Percentiles rank a stretch among this genome's conserved stretches.
phyloP scores from a whole-genome alignment of 2,113 vertebrate genomes.

The Hippolais icterina region DNA sequence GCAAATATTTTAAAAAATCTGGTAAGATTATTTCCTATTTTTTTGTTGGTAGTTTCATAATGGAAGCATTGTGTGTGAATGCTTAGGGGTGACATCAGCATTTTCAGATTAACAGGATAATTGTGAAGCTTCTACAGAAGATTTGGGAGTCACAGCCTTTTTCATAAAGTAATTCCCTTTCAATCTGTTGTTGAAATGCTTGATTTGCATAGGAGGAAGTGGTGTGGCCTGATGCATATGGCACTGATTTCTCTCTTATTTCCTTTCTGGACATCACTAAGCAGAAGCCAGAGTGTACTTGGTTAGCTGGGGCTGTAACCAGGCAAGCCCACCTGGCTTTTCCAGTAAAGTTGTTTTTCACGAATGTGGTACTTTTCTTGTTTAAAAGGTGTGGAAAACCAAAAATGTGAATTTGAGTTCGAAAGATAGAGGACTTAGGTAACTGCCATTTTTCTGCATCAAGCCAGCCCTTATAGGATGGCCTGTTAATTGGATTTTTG shows the following conservation, averaged over 20 bases:
- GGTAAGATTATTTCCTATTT: not conserved
- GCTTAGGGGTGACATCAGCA: not conserved
- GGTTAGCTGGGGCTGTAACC: not conserved
- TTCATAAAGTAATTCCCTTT: not conserved
- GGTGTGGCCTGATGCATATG: not conserved
- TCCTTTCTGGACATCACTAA: not conserved
- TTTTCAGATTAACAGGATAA: not conserved
- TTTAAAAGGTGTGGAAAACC: not conserved
- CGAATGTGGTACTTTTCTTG: not conserved
- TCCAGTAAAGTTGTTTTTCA: not conserved
- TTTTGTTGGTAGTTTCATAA: not conserved
- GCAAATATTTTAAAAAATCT: not conserved
- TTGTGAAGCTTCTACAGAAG: not conserved
- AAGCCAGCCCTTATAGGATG: not conserved
- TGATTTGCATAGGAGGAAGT: not conserved
- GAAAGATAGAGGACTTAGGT: not conserved
- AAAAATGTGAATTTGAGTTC: not conserved
- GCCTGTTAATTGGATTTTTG: not conserved
- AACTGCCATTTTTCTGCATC: not conserved
- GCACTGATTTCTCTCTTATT: not conserved
- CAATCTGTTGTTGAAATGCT: not conserved
- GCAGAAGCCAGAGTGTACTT: not conserved
- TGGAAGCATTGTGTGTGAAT: not conserved
- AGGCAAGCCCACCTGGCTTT: not conserved
- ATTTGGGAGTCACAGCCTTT: not conserved